phyloP scores from a whole-genome alignment of 2,888 invertebrate species.

The Pollenia griseotomentosa region DNA sequence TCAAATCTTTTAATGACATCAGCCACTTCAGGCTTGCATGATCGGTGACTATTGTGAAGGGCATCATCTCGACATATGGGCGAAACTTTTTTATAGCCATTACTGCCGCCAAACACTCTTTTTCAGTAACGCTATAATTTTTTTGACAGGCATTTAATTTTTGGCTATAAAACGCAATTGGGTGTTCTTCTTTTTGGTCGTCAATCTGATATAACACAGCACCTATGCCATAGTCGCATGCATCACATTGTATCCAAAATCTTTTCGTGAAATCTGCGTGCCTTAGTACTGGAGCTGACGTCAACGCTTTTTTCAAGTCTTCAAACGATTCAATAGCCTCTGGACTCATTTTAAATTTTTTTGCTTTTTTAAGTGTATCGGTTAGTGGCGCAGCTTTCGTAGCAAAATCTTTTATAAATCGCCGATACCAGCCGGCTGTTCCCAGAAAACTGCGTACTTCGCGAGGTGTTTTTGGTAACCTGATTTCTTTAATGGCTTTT shows the following conservation, averaged over 20 bases:
- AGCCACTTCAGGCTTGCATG: conserved; percentile 37
- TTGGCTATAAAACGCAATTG: neutral
- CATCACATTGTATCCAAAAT: too few relatives aligned
- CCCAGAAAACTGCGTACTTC: conserved; percentile 57
- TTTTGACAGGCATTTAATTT: neutral
- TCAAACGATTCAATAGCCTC: conserved; percentile 21
- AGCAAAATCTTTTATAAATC: conserved; percentile 46
- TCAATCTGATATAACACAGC: too few relatives aligned
- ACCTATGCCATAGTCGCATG: too few relatives aligned
- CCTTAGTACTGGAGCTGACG: conserved; percentile 26
- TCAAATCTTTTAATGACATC: conserved; percentile 16
- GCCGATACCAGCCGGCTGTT: conserved; percentile 57
- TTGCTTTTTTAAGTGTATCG: conserved; percentile 34
- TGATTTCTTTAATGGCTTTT: neutral
- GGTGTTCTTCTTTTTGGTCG: too few relatives aligned
- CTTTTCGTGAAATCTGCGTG: too few relatives aligned
- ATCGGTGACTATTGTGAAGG: conserved; percentile 3
- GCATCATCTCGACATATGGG: neutral
- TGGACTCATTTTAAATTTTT: conserved; percentile 11
- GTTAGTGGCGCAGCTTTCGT: neutral
- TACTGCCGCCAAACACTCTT: neutral
- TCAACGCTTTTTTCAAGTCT: neutral
- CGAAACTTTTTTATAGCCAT: neutral
- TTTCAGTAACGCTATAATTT: neutral
- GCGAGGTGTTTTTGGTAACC: neutral